Evolutionary conservation across 2,113 vertebrate species (phyloP).

Genomic region (Jacana jacana): DNA sequence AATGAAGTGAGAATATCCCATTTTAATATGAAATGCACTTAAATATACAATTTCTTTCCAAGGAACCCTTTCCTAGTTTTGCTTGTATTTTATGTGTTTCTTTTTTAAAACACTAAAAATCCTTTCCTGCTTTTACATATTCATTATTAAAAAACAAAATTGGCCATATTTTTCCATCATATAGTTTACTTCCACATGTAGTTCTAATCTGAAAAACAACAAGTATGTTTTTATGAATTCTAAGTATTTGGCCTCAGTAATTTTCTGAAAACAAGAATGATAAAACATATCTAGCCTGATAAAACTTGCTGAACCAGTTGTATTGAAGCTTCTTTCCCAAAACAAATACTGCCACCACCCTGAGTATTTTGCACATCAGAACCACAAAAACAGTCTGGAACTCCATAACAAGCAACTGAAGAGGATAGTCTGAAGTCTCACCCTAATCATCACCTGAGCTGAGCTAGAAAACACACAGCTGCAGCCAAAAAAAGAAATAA

Average conservation of each 20-base stretch:
- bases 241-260: neutral
- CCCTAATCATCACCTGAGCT: neutral
- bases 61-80: neutral
- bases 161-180: neutral
- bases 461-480: neutral
- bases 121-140: neutral
- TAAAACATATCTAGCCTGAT: neutral
- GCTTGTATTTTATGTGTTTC: neutral
- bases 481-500: neutral
- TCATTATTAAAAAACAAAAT: neutral
- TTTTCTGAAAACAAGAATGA: slow-evolving; percentile 5
- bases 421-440: neutral
- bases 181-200: neutral
- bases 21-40: neutral
- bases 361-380: slow-evolving; percentile 3
- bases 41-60: neutral
- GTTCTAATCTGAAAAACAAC: neutral
- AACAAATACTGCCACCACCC: slow-evolving; percentile 39
- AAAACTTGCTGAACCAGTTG: slow-evolving; percentile 27
- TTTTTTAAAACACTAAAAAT: neutral
- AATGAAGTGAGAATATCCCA: neutral
- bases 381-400: slow-evolving; percentile 18
- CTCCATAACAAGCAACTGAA: neutral
- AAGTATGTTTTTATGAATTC: neutral
- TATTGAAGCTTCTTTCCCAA: slow-evolving; percentile 23